A percentile compares a stretch with the other conserved stretches of the same genome.
phyloP scores from a whole-genome alignment of 1,140 invertebrate genomes.

The Drosophila jambulina region DNA sequence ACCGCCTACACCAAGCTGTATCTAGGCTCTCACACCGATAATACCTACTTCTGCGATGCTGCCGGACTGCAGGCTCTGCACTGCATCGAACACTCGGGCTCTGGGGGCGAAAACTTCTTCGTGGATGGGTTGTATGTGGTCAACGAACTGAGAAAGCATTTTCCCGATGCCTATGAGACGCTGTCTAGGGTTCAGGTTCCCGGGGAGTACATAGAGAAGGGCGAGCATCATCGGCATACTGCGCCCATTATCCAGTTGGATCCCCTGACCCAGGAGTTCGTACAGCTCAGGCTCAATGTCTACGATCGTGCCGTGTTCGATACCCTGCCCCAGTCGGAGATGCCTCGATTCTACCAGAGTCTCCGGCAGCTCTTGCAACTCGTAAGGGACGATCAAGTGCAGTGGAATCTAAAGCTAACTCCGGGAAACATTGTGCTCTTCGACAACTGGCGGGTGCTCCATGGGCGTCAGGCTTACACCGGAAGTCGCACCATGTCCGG shows the following conservation, averaged over 20 bases:
- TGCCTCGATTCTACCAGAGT: slow-evolving; percentile 88
- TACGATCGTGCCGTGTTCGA: slow-evolving; percentile 89
- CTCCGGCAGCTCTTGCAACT: slow-evolving; percentile 87
- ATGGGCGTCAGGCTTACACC: slow-evolving; percentile 89
- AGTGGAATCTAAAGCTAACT: slow-evolving; percentile 87
- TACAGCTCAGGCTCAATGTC: slow-evolving; percentile 89
- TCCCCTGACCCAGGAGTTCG: slow-evolving; percentile 85
- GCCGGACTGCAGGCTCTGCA: slow-evolving; percentile 90
- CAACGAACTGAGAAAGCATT: slow-evolving; percentile 85
- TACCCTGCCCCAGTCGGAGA: slow-evolving; percentile 86
- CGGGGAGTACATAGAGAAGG: slow-evolving; percentile 88
- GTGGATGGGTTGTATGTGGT: slow-evolving; percentile 90
- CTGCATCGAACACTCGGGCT: slow-evolving; percentile 87
- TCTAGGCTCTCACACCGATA: slow-evolving; percentile 88
- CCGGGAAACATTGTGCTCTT: slow-evolving; percentile 90
- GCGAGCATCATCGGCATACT: slow-evolving; percentile 86
- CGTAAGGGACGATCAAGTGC: slow-evolving; percentile 86
- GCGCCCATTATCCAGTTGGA: slow-evolving; percentile 87
- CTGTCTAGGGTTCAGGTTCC: slow-evolving; percentile 87
- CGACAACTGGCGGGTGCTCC: slow-evolving; percentile 91
- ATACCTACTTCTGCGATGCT: slow-evolving; percentile 90
- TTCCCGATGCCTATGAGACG: slow-evolving; percentile 87
- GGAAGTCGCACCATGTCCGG: slow-evolving; percentile 87
- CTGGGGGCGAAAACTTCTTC: slow-evolving; percentile 89
- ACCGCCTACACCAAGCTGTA: slow-evolving; percentile 88